Percentiles rank a stretch among this genome's conserved stretches.
phyloP scores from a whole-genome alignment of 2,113 vertebrate species.

The Poeciliopsis occidentalis region DNA sequence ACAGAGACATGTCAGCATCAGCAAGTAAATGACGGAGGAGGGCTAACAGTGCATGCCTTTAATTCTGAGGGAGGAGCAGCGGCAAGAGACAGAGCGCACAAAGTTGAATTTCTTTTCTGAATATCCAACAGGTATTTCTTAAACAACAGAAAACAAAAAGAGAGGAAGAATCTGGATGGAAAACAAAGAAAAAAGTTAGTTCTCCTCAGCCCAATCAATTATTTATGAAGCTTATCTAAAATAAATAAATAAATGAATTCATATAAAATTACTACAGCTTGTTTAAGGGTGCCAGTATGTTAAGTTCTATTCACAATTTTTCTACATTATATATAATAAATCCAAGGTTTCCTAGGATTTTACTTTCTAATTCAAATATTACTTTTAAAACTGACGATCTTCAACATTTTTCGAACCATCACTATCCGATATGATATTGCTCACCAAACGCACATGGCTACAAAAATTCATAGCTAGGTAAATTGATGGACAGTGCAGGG shows the following conservation, averaged over 20 bases:
- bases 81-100: slow-evolving; percentile 52
- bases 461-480: slow-evolving; percentile 16
- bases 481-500: slow-evolving; percentile 25
- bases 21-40: slow-evolving; percentile 61
- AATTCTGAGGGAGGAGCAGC: slow-evolving; percentile 48
- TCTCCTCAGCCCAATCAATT: too few relatives aligned
- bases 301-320: too few relatives aligned
- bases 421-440: background rate
- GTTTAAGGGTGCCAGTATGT: too few relatives aligned
- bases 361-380: too few relatives aligned
- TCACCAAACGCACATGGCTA: slow-evolving; percentile 10
- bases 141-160: slow-evolving; percentile 40
- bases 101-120: slow-evolving; percentile 45
- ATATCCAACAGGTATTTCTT: slow-evolving; percentile 55
- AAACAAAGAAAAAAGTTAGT: slow-evolving; percentile 41
- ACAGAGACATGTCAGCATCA: slow-evolving; percentile 51
- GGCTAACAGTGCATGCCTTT: slow-evolving; percentile 52
- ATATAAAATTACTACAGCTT: too few relatives aligned
- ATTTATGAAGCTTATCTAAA: too few relatives aligned
- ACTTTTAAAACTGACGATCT: background rate
- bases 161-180: slow-evolving; percentile 48
- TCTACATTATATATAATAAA: too few relatives aligned
- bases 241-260: too few relatives aligned
- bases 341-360: too few relatives aligned
- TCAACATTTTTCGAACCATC: background rate